These are phyloP conservation scores for Nephrocerus scutellatus DNA, from an alignment of 2,888 invertebrate species.

Conservation along the genomic window DNA sequence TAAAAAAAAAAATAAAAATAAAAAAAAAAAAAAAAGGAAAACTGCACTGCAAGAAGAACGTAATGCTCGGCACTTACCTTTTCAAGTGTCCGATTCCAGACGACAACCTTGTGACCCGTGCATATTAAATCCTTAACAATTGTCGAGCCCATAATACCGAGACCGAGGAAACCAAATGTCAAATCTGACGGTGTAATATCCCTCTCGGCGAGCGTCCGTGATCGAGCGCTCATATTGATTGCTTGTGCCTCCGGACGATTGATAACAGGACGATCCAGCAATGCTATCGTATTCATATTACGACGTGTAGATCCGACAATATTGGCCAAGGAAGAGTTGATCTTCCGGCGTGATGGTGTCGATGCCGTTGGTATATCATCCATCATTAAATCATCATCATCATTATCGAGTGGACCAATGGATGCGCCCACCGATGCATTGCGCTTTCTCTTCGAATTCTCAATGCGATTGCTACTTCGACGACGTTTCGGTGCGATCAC, in stretches of 20 bases:
- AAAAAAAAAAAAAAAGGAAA: background rate
- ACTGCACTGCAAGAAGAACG: background rate
- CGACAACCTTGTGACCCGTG: slow-evolving; percentile 86
- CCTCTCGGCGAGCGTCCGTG: slow-evolving; percentile 72
- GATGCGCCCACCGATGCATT: slow-evolving; percentile 50
- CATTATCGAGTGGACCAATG: background rate
- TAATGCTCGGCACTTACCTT: slow-evolving; percentile 52
- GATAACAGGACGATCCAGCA: slow-evolving; percentile 44
- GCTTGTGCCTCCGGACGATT: slow-evolving; percentile 63
- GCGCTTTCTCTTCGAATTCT: slow-evolving; percentile 47
- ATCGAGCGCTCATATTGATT: slow-evolving; percentile 68
- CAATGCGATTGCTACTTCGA: slow-evolving; percentile 21
- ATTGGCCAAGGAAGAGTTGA: slow-evolving; percentile 30
- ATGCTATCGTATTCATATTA: slow-evolving; percentile 39
- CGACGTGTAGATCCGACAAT: slow-evolving; percentile 33
- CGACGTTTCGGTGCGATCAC: slow-evolving; percentile 34
- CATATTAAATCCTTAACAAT: slow-evolving; percentile 91
- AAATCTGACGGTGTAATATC: slow-evolving; percentile 77
- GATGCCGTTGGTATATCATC: slow-evolving; percentile 26
- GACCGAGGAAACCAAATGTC: slow-evolving; percentile 90
- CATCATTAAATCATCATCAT: slow-evolving; percentile 11
- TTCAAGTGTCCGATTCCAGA: slow-evolving; percentile 88
- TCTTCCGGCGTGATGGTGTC: slow-evolving; percentile 31
- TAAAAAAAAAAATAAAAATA: slow-evolving; percentile 29
- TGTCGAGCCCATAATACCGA: slow-evolving; percentile 92